phyloP scores from a whole-genome alignment of 2,888 invertebrate genomes.

The Trichopoda pennipes region DNA sequence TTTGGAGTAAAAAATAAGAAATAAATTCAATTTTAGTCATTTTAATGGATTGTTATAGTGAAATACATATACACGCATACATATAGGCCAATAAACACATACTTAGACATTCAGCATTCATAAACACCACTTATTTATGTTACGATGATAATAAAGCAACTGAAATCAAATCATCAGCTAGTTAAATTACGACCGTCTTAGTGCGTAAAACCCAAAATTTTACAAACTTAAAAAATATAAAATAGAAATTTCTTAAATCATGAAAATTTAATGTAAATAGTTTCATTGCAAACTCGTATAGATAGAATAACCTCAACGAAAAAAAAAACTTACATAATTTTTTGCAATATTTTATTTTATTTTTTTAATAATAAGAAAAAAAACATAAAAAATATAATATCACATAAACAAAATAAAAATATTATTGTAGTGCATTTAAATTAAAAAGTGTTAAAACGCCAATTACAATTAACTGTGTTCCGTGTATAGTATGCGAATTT shows the following conservation, averaged over 20 bases:
- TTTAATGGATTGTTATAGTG: slow-evolving; percentile 32
- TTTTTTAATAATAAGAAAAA: background rate
- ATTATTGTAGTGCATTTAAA: slow-evolving; percentile 5
- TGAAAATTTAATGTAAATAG: background rate
- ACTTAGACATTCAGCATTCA: background rate
- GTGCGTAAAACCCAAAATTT: slow-evolving; percentile 31
- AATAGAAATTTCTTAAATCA: slow-evolving; percentile 2
- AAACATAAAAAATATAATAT: slow-evolving; percentile 6
- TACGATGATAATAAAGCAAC: slow-evolving; percentile 36
- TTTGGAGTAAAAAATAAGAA: slow-evolving; percentile 46
- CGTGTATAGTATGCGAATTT: slow-evolving; percentile 81
- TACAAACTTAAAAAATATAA: slow-evolving; percentile 9
- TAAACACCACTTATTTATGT: background rate
- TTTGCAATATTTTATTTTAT: background rate
- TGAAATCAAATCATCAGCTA: slow-evolving; percentile 49
- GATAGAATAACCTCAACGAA: background rate
- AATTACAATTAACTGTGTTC: slow-evolving; percentile 55
- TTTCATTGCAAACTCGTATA: background rate
- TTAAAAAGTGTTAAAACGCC: slow-evolving; percentile 55
- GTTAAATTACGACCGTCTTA: slow-evolving; percentile 41
- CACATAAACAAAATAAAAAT: background rate
- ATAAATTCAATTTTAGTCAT: slow-evolving; percentile 22
- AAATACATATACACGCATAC: background rate
- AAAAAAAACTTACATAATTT: background rate
- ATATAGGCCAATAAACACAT: background rate